Percentiles rank a stretch among this genome's conserved stretches.
These are phyloP conservation scores for Burhinus oedicnemus DNA, from an alignment of 2,113 vertebrate genomes.

Conservation along the genomic window DNA sequence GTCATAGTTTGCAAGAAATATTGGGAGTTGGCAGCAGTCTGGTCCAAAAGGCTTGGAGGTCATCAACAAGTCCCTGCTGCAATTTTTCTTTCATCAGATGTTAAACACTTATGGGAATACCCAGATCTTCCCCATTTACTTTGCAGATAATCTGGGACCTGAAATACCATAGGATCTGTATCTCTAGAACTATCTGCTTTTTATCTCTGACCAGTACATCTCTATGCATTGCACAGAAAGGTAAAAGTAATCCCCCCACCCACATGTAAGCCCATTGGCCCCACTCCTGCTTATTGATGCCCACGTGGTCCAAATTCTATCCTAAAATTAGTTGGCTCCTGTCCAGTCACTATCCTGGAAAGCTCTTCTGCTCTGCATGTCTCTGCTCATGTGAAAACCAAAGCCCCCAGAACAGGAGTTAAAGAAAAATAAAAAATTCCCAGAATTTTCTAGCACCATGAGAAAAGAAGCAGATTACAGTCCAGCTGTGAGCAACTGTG, in stretches of 20 bases:
- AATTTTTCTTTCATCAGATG: neutral
- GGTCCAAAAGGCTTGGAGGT: neutral
- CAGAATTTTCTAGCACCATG: neutral
- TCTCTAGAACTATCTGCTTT: neutral
- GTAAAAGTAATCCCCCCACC: neutral
- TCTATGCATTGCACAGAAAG: neutral
- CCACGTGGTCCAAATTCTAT: neutral
- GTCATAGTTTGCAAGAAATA: neutral
- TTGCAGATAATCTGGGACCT: neutral
- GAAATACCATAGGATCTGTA: no score
- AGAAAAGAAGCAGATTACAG: neutral
- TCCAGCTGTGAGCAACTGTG: fast-evolving
- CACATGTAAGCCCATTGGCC: neutral
- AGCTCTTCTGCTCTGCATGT: neutral
- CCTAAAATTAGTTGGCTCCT: neutral
- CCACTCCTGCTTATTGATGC: neutral
- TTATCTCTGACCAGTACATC: no score
- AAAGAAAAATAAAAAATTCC: neutral
- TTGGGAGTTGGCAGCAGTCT: neutral
- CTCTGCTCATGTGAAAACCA: neutral
- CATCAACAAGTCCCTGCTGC: neutral
- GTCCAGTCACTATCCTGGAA: neutral
- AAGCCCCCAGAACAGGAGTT: neutral
- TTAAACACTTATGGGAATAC: neutral
- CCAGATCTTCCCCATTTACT: neutral